Base-by-base conservation (phyloP, 2,113 vertebrate genomes). In the Hypocryptadius cinnamomeus region DNA sequence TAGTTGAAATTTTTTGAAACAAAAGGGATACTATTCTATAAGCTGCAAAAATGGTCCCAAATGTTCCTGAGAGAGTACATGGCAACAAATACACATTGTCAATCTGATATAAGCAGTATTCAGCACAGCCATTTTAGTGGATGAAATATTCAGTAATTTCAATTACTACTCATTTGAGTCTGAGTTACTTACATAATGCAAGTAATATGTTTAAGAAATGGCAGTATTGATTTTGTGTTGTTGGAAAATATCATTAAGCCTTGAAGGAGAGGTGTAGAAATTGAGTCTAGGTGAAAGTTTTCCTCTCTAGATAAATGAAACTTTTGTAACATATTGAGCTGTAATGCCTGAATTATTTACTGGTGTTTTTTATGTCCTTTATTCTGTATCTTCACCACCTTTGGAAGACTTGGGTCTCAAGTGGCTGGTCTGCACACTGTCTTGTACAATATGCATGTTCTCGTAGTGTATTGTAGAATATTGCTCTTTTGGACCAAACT, bases 391-490 rank as follows among this genome's bases (percentile, higher is more conserved):
- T 85, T 68, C 23, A 3, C 8, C 20, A n/a, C 15, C n/a, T 79
- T 56, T 69, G 44, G 35, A 89, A 76, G 28, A 31, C 37, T 60
- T 44, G 50, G n/a, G 16, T 69, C 54, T 72, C 47, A 50, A 76
- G n/a, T 42, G n/a, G 5, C 35, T 87, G n/a, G 11, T 27, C 30
- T 68, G 45, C 71, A 23, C 40, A 5, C 5, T 47, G 8, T 59
- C 9, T 37, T 74, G 28, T 48, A 64, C 39, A 45, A 30, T 59
- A 42, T 16, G 18, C 37, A 20, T 25, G 20, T 39, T 51, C 20
- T 77, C 0, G 0, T n/a, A 60, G 9, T 12, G 5, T 50, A 10
- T 28, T 59, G 17, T 37, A 63, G 77, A 66, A 20, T 60, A 14
- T 40, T 76, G 19, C 0, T 5, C 5, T 61, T 89, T 53, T 86